phyloP scores from a whole-genome alignment of 2,113 vertebrate genomes.

The Mormyrus iriodes region DNA sequence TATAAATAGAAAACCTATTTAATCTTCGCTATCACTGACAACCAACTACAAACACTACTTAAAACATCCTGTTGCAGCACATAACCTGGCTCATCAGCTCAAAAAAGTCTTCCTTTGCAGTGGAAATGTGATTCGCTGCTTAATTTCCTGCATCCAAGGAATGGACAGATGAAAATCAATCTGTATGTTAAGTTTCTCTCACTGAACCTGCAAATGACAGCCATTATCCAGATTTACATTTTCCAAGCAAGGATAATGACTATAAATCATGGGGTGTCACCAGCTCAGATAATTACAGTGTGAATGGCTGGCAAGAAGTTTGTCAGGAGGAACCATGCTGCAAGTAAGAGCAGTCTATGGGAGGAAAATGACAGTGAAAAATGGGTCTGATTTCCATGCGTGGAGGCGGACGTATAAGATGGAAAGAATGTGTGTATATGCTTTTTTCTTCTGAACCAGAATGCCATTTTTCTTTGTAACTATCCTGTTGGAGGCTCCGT shows the following conservation, averaged over 20 bases:
- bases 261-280: constrained; percentile 64
- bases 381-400: constrained; percentile 50
- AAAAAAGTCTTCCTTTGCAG: constrained; percentile 32
- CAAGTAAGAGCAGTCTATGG: constrained; percentile 30
- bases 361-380: constrained; percentile 59
- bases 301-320: constrained; percentile 45
- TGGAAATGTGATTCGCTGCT: constrained; percentile 44
- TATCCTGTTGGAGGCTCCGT: background rate
- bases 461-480: background rate
- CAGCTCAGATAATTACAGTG: constrained; percentile 61
- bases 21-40: background rate
- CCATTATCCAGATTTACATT: constrained; percentile 71
- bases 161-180: constrained; percentile 60
- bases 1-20: background rate
- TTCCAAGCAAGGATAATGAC: constrained; percentile 58
- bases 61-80: background rate
- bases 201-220: constrained; percentile 65
- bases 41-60: background rate
- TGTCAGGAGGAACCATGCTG: constrained; percentile 35
- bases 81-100: background rate
- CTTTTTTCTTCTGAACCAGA: background rate
- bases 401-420: constrained; percentile 39
- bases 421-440: background rate
- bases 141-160: constrained; percentile 54
- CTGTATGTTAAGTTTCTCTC: constrained; percentile 53